phyloP scores from a whole-genome alignment of 2,888 invertebrate species.

The Drosophila parthenogenetica region DNA sequence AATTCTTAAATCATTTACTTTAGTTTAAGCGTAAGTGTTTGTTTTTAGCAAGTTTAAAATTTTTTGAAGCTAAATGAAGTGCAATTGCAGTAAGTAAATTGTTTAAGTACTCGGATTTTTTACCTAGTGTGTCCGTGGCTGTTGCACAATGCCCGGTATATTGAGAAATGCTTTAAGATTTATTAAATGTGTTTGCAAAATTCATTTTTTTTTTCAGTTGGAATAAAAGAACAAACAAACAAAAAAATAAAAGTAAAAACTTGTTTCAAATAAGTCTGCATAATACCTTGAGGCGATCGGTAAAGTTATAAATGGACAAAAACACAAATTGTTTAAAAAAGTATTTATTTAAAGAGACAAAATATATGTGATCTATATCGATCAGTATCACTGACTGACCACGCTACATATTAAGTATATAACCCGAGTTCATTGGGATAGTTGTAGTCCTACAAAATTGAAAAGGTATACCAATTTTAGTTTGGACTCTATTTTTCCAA shows the following conservation, averaged over 20 bases:
- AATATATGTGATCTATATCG: not conserved
- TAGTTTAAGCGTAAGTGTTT: not conserved
- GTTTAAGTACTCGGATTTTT: slow-evolving; percentile 46
- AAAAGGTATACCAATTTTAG: too few relatives aligned
- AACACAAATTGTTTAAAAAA: not conserved
- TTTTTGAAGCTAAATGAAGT: slow-evolving; percentile 42
- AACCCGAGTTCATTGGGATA: too few relatives aligned
- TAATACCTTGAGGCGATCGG: slow-evolving; percentile 21
- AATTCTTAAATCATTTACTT: not conserved
- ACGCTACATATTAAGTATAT: too few relatives aligned
- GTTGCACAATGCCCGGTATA: slow-evolving; percentile 83
- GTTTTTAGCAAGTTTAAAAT: not conserved
- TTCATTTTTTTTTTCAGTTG: slow-evolving; percentile 37
- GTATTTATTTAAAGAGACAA: not conserved
- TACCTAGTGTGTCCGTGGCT: slow-evolving; percentile 83
- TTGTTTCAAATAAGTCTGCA: slow-evolving; percentile 47
- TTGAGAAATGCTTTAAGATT: slow-evolving; percentile 80
- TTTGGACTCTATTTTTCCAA: too few relatives aligned
- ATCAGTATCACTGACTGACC: too few relatives aligned
- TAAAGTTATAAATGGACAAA: not conserved
- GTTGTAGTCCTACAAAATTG: too few relatives aligned
- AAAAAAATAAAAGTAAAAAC: slow-evolving; percentile 44
- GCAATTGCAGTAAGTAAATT: slow-evolving; percentile 50
- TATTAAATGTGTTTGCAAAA: slow-evolving; percentile 6
- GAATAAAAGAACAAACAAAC: slow-evolving; percentile 40